A percentile compares a stretch with the other conserved stretches of the same genome.
Evolutionary conservation across 1,140 invertebrate genomes (phyloP).

Genomic region (Drosophila bocqueti): DNA sequence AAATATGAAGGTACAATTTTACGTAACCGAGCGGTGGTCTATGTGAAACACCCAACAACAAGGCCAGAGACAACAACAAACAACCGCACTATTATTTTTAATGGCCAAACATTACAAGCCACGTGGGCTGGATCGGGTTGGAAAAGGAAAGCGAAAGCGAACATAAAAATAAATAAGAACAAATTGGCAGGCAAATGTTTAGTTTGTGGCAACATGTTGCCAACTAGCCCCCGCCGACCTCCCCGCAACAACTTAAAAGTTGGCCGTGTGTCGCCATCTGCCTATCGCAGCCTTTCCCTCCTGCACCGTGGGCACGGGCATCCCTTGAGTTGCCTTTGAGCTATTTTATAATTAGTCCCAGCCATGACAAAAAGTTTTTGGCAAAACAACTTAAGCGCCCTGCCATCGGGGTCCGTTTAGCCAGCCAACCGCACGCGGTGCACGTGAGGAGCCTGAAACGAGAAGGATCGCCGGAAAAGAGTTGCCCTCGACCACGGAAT

Average conservation of each 20-base stretch:
- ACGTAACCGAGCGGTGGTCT: constrained; percentile 52
- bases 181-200: constrained; percentile 82
- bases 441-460: constrained; percentile 53
- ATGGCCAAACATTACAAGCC: constrained; percentile 80
- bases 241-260: constrained; percentile 59
- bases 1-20: constrained; percentile 65
- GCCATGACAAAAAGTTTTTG: constrained; percentile 81
- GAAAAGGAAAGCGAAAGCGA: constrained; percentile 48
- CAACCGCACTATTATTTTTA: constrained; percentile 83
- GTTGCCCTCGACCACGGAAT: constrained; percentile 6
- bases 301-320: constrained; percentile 9
- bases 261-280: constrained; percentile 42
- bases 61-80: constrained; percentile 40
- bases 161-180: constrained; percentile 83
- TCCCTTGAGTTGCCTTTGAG: constrained; percentile 77
- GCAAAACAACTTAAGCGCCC: constrained; percentile 77
- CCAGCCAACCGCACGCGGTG: constrained; percentile 65
- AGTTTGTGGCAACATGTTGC: constrained; percentile 70
- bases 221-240: constrained; percentile 26
- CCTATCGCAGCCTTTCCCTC: constrained; percentile 21
- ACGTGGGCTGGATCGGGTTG: constrained; percentile 38
- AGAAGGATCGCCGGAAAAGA: background rate
- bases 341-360: constrained; percentile 84
- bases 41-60: constrained; percentile 36
- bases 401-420: constrained; percentile 61